Evolutionary conservation across 2,797 vertebrate genomes (phyloP).

Genomic region (Lacerta viridis): DNA sequence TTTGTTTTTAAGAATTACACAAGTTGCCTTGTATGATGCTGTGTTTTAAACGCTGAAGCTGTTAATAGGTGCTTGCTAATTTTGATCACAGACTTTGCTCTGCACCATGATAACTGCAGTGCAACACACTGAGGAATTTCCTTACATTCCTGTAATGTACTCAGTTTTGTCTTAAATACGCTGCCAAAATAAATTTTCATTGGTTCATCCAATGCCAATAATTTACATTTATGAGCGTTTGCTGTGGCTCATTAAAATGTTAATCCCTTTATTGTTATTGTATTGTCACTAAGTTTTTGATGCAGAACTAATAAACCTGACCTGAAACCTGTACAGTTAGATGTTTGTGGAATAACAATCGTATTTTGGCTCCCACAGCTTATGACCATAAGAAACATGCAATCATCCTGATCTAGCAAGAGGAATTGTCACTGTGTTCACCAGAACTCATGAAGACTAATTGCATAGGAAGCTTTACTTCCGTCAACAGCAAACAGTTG

Average conservation of each 20-base stretch:
- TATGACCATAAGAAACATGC: not conserved
- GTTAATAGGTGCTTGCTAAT: constrained; percentile 57
- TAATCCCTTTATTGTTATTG: not conserved
- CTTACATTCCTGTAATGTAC: constrained; percentile 17
- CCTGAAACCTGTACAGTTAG: not conserved
- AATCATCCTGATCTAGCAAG: not conserved
- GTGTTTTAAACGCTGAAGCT: constrained; percentile 62
- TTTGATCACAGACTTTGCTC: constrained; percentile 56
- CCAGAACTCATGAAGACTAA: not conserved
- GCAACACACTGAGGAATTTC: not conserved
- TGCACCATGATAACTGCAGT: constrained; percentile 29
- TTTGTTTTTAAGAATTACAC: constrained; percentile 59
- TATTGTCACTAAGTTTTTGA: not conserved
- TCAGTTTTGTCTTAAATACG: not conserved
- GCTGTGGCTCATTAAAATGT: not conserved
- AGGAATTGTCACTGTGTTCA: no score
- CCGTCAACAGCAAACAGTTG: not conserved
- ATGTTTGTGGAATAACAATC: not conserved
- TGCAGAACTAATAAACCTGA: not conserved
- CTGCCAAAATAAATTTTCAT: not conserved
- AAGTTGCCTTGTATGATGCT: constrained; percentile 52
- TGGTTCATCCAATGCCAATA: constrained; percentile 30
- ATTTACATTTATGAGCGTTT: not conserved
- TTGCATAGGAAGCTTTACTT: not conserved
- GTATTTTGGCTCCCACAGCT: constrained; percentile 26